Percentiles rank a stretch among this genome's conserved stretches.
Evolutionary conservation across 2,888 invertebrate genomes (phyloP).

Genomic region (Chymomyza caudatula): DNA sequence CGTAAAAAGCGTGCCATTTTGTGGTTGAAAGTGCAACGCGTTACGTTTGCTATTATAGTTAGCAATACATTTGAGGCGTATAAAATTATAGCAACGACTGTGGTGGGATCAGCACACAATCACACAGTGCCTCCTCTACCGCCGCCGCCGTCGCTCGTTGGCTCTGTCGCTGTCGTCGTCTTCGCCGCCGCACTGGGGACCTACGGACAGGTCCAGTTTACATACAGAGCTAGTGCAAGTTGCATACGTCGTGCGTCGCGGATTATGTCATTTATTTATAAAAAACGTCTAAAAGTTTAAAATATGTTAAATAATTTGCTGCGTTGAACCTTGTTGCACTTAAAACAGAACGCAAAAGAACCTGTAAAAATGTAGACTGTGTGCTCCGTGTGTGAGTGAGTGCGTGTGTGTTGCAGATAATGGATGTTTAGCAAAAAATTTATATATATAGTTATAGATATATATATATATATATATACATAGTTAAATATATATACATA

Average conservation of each 20-base stretch:
- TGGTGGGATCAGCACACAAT: neutral
- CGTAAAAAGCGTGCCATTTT: constrained; percentile 30
- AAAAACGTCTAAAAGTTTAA: constrained; percentile 47
- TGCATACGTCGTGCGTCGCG: constrained; percentile 46
- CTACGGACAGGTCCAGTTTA: constrained; percentile 59
- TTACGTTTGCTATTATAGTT: neutral
- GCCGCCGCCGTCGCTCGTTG: no score
- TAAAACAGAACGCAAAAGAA: constrained; percentile 44
- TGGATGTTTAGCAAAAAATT: constrained; percentile 52
- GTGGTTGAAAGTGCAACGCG: constrained; percentile 14
- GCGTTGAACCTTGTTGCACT: constrained; percentile 52
- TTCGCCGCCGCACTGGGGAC: constrained; percentile 24
- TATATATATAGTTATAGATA: constrained; percentile 14
- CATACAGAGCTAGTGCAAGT: constrained; percentile 49
- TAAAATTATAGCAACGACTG: neutral
- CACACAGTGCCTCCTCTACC: constrained; percentile 20
- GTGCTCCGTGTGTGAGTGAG: constrained; percentile 34
- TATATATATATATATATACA: constrained; percentile 28
- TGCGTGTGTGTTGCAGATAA: constrained; percentile 43
- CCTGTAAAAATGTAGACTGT: constrained; percentile 64
- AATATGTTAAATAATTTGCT: constrained; percentile 41
- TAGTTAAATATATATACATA: constrained; percentile 19
- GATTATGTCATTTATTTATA: constrained; percentile 70
- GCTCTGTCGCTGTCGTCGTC: constrained; percentile 1
- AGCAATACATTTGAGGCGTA: neutral